Percentiles rank a stretch among this genome's conserved stretches.
Evolutionary conservation across 1,140 invertebrate genomes (phyloP).

Genomic region (Heliconius hermathena): DNA sequence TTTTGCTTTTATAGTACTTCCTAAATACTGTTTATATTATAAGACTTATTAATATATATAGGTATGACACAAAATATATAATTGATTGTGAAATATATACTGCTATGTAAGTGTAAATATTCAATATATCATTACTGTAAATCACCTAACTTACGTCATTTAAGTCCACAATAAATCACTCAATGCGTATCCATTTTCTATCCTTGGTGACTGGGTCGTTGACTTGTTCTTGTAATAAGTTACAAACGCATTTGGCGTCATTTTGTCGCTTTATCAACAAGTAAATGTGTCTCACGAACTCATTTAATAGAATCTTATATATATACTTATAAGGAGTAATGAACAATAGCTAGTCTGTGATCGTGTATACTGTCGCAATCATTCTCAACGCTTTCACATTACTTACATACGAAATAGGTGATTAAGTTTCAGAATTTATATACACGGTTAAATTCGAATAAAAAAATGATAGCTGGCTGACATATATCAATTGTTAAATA

Average conservation of each 20-base stretch:
- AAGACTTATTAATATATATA: not conserved
- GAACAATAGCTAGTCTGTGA: conserved; percentile 24
- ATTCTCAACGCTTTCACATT: conserved; percentile 24
- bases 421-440: not conserved
- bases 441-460: not conserved
- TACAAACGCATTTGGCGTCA: conserved; percentile 60
- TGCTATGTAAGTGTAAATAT: not conserved
- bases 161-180: conserved; percentile 40
- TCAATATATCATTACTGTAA: not conserved
- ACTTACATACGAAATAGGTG: not conserved
- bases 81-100: not conserved
- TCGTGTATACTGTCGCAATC: conserved; percentile 14
- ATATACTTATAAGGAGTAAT: conserved; percentile 30
- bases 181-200: conserved; percentile 61
- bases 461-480: too few species aligned
- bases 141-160: conserved; percentile 7
- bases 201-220: conserved; percentile 66
- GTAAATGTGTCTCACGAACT: conserved; percentile 47
- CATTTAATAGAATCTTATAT: conserved; percentile 32
- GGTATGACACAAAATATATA: not conserved
- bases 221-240: conserved; percentile 65
- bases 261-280: conserved; percentile 54
- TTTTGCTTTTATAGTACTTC: not conserved
- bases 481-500: too few species aligned
- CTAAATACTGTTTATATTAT: not conserved